Evolutionary conservation across 1,140 invertebrate species (phyloP).

Genomic region (Papilio helenus): DNA sequence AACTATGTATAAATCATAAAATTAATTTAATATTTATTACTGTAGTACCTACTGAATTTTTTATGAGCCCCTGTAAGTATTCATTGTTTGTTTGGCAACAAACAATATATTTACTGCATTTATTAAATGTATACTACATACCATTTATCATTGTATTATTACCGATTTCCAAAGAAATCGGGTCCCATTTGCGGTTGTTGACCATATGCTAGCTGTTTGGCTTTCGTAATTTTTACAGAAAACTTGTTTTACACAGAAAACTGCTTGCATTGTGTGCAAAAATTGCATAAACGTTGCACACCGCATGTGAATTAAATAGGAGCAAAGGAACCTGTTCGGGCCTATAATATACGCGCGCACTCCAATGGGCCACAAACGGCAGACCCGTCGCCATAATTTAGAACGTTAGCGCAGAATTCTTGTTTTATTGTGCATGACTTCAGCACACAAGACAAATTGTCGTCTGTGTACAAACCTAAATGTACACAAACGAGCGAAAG

Average conservation of each 20-base stretch:
- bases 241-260: slow-evolving; percentile 63
- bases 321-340: slow-evolving; percentile 76
- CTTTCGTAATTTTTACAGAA: slow-evolving; percentile 59
- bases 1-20: neutral
- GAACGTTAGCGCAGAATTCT: slow-evolving; percentile 70
- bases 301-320: slow-evolving; percentile 79
- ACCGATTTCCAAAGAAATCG: slow-evolving; percentile 43
- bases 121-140: neutral
- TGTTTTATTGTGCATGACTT: slow-evolving; percentile 71
- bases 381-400: slow-evolving; percentile 74
- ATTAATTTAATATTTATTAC: neutral
- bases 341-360: slow-evolving; percentile 65
- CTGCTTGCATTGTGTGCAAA: slow-evolving; percentile 72
- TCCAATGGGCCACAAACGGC: slow-evolving; percentile 70
- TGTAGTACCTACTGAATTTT: neutral
- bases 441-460: slow-evolving; percentile 70
- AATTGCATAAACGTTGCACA: slow-evolving; percentile 77
- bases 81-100: slow-evolving; percentile 6
- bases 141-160: neutral
- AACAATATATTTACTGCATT: neutral
- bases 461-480: slow-evolving; percentile 69
- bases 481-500: slow-evolving; percentile 78
- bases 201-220: slow-evolving; percentile 55
- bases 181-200: slow-evolving; percentile 45
- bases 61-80: neutral